These are phyloP conservation scores for Epinephelus cyanopodus DNA, from an alignment of 2,113 vertebrate species.

Conservation along the genomic window DNA sequence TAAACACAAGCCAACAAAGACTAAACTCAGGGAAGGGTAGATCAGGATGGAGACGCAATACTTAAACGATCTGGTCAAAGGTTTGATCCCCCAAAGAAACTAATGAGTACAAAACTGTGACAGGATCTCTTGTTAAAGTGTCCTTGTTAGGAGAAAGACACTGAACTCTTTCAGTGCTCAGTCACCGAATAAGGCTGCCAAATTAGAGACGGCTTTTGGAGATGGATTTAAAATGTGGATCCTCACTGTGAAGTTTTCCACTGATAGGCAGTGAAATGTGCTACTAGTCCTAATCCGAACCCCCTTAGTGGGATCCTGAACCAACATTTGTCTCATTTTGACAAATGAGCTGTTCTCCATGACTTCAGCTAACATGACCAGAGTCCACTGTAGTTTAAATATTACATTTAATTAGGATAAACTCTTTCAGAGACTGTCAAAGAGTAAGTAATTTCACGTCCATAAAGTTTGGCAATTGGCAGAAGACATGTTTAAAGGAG, in stretches of 20 bases:
- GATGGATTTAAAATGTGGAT: background rate
- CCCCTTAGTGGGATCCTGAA: background rate
- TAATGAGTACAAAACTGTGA: conserved; percentile 30
- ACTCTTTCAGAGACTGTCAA: background rate
- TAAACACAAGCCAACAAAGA: conserved; percentile 1
- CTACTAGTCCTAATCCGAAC: conserved; percentile 1
- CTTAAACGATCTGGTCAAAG: background rate
- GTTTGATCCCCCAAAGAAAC: conserved; percentile 34
- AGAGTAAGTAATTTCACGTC: background rate
- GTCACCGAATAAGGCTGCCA: conserved; percentile 4
- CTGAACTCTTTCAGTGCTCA: background rate
- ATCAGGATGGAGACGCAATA: background rate
- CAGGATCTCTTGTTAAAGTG: conserved; percentile 22
- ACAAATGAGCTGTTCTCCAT: background rate
- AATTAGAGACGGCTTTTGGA: conserved; percentile 22
- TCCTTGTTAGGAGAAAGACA: conserved; percentile 6
- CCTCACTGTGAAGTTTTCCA: background rate
- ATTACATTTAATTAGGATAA: background rate
- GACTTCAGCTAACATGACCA: background rate
- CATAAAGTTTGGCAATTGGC: background rate
- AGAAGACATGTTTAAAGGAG: background rate
- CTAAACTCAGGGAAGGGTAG: background rate
- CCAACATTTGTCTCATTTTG: background rate
- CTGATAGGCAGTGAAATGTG: conserved; percentile 6
- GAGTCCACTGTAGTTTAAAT: background rate